Evolutionary conservation across 2,113 vertebrate species (phyloP), one percentile per base, ranked within the genome.

Genomic region (Marcusenius ussheri): DNA sequence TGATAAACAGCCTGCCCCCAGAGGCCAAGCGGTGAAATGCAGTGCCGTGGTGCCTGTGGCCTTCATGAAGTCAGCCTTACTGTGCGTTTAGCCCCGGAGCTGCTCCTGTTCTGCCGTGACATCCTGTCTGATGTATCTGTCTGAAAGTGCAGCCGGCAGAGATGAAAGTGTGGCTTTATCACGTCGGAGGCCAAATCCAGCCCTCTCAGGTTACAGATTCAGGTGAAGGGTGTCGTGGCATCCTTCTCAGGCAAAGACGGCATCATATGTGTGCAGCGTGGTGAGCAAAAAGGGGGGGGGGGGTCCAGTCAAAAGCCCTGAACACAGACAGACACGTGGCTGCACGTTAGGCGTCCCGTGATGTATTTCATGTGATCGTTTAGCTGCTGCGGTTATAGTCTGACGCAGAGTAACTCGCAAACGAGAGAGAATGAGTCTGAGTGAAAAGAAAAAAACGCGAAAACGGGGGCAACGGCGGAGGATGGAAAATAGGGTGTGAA

Each of bases 11-110:
- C 10, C 10, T 70, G 62, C 62, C 62, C 62, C 49, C 49, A 53
- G 31, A 56, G 49, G 70, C 21, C 19, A 27, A 42, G 8, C 2
- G 15, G 15, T 77, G 39, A 50, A 56, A 62, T 51, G 49, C 11
- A 39, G 80, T 15, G 51, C 50, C 24, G 4, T n/a, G 39, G 39
- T 89, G 80, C 83, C 51, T 49, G 89, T 5, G 31, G 50, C 31
- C 39, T 80, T 80, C 17, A 42, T 21, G 80, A 39, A 19, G 80
- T 39, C 39, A 24, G 50, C 46, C 13, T 53, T 66, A 35, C 39
- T 88, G 15, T 21, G 35, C 51, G 51, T 89, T 89, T 89, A 85
- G 51, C 80, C 89, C 80, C 4, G 24, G 50, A 89, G 80, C 89
- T 19, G 77, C 56, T 39, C 5, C 1, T 2, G 89, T 31, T 85